Evolutionary conservation across 2,113 vertebrate species (phyloP).

Genomic region (Microcebus ravelobensis): DNA sequence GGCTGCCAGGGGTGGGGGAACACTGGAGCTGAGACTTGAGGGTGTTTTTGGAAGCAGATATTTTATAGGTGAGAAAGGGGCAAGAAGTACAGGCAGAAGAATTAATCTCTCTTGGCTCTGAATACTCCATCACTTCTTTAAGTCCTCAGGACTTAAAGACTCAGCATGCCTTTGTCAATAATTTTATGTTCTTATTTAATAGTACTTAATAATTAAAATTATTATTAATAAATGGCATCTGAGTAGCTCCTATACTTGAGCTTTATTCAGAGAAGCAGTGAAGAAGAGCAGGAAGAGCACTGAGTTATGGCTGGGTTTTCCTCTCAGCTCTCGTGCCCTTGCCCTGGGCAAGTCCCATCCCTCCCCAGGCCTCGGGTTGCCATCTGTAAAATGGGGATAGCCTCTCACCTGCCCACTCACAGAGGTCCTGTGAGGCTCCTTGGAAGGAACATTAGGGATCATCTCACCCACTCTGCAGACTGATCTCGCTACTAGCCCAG

Average conservation of each 20-base stretch:
- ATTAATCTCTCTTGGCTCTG: background rate
- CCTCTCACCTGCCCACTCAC: background rate
- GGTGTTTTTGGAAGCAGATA: background rate
- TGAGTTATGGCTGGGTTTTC: background rate
- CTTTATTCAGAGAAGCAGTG: slow-evolving; percentile 10
- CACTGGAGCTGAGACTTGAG: background rate
- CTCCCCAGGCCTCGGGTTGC: background rate
- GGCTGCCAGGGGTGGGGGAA: background rate
- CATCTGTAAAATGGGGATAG: background rate
- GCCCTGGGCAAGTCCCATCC: background rate
- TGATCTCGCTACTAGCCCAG: background rate
- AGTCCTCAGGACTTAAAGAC: background rate
- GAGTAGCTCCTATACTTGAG: background rate
- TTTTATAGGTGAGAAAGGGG: background rate
- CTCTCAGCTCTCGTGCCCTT: background rate
- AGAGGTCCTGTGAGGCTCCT: background rate
- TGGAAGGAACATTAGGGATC: background rate
- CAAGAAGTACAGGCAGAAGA: background rate
- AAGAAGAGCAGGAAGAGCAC: background rate
- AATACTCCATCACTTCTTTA: background rate
- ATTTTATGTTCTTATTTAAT: slow-evolving; percentile 9
- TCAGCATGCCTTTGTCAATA: background rate
- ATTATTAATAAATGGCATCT: background rate
- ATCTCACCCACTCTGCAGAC: background rate
- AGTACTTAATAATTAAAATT: background rate